These are phyloP conservation scores for Hyalella azteca DNA, from an alignment of 2,888 invertebrate species.

Conservation along the genomic window DNA sequence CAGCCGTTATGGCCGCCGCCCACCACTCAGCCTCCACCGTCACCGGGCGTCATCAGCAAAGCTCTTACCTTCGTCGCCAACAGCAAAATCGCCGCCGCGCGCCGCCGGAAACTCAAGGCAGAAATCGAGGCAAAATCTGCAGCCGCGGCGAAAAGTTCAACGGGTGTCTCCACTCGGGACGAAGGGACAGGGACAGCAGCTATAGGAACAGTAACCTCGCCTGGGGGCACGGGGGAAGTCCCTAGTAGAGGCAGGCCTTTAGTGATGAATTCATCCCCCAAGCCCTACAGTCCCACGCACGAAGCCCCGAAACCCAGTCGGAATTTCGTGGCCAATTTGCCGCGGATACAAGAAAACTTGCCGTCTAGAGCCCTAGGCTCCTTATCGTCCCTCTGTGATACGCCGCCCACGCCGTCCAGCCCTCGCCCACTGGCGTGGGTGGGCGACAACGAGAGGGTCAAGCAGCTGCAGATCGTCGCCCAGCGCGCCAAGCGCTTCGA, in stretches of 20 bases:
- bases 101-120: conserved; percentile 37
- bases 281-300: conserved; percentile 52
- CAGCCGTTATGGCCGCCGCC: conserved; percentile 76
- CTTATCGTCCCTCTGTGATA: conserved; percentile 25
- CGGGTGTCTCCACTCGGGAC: neutral
- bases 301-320: conserved; percentile 38
- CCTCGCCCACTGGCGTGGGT: conserved; percentile 57
- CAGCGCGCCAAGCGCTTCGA: conserved; percentile 78
- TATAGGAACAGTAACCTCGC: neutral
- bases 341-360: conserved; percentile 72
- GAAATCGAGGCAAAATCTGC: conserved; percentile 38
- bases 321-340: conserved; percentile 70
- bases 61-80: conserved; percentile 42
- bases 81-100: conserved; percentile 3
- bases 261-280: conserved; percentile 58
- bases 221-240: neutral
- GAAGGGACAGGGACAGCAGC: neutral
- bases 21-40: conserved; percentile 49
- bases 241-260: conserved; percentile 46
- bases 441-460: conserved; percentile 56
- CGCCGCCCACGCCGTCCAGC: conserved; percentile 39
- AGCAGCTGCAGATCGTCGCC: conserved; percentile 72
- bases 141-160: conserved; percentile 37
- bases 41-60: conserved; percentile 51
- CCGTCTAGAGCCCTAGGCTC: conserved; percentile 60